Percentiles rank a stretch among this genome's conserved stretches.
Conservation (phyloP, 1,140 invertebrate genomes). For the Dinothrombium tinctorium region DNA sequence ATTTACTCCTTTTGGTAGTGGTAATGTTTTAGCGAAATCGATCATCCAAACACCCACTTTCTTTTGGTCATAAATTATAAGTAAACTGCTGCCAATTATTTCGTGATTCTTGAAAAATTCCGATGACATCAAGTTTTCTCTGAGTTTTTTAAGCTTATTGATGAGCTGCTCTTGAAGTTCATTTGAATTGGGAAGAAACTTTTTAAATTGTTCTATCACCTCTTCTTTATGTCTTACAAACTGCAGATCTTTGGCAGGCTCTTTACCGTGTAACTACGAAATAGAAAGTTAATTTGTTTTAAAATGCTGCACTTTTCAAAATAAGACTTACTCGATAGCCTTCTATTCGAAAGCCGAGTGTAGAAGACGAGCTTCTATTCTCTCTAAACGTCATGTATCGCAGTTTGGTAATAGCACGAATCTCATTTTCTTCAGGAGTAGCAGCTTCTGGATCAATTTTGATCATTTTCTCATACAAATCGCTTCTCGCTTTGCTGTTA, state of each 20-base stretch:
- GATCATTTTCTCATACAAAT: constrained; percentile 97
- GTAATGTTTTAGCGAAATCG: constrained; percentile 75
- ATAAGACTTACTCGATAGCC: constrained; percentile 62
- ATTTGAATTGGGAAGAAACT: constrained; percentile 40
- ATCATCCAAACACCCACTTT: constrained; percentile 79
- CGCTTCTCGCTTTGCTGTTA: constrained; percentile 71
- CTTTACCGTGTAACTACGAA: too few species aligned
- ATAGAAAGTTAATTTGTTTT: too few species aligned
- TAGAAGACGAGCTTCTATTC: constrained; percentile 67
- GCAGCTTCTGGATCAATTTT: constrained; percentile 73
- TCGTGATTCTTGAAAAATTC: constrained; percentile 70
- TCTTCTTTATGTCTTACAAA: constrained; percentile 44
- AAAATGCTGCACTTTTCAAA: too few species aligned
- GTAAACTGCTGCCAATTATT: constrained; percentile 78
- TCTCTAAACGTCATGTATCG: constrained; percentile 94
- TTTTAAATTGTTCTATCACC: constrained; percentile 46
- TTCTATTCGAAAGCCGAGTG: constrained; percentile 83
- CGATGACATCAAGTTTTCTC: constrained; percentile 51
- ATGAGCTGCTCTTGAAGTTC: constrained; percentile 41
- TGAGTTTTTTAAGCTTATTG: constrained; percentile 45
- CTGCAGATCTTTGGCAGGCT: constrained; percentile 30
- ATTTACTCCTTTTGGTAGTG: constrained; percentile 37
- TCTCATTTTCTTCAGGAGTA: constrained; percentile 59
- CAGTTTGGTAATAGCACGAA: constrained; percentile 77
- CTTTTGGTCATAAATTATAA: constrained; percentile 70